Evolutionary conservation across 2,888 invertebrate genomes (phyloP).

Genomic region (Chironomus tentans): DNA sequence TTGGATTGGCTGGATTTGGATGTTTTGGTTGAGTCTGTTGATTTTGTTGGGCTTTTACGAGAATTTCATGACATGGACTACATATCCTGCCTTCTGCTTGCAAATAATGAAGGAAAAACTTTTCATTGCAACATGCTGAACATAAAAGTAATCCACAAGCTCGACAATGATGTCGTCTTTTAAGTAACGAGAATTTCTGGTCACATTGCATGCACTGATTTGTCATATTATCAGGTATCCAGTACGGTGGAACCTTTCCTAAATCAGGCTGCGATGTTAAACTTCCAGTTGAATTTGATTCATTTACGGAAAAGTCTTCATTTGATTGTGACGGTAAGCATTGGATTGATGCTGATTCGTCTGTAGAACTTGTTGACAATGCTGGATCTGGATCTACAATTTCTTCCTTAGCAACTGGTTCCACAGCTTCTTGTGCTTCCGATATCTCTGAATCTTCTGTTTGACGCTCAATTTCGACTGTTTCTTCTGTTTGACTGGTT

Average conservation of each 20-base stretch:
- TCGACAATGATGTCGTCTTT: conserved; percentile 77
- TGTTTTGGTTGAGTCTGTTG: conserved; percentile 39
- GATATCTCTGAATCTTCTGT: conserved; percentile 28
- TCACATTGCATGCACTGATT: conserved; percentile 75
- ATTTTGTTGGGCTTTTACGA: conserved; percentile 16
- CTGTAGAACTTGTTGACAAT: conserved; percentile 19
- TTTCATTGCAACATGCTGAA: conserved; percentile 65
- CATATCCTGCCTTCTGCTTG: conserved; percentile 70
- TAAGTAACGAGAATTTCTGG: conserved; percentile 68
- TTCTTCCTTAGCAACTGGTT: neutral
- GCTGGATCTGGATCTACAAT: neutral
- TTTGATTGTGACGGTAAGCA: conserved; percentile 33
- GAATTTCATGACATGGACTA: conserved; percentile 50
- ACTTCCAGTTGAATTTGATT: conserved; percentile 8
- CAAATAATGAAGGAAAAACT: conserved; percentile 61
- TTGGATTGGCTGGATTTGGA: conserved; percentile 77
- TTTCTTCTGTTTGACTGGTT: conserved; percentile 30
- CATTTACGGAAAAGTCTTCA: conserved; percentile 23
- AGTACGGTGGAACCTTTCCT: conserved; percentile 69
- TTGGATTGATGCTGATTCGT: conserved; percentile 19
- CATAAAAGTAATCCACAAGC: conserved; percentile 79
- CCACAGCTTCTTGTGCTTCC: conserved; percentile 18
- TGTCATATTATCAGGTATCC: conserved; percentile 80
- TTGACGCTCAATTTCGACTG: neutral
- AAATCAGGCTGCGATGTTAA: conserved; percentile 35